Conservation (phyloP, 2,113 vertebrate genomes). For the Rhadina sibilatrix region DNA sequence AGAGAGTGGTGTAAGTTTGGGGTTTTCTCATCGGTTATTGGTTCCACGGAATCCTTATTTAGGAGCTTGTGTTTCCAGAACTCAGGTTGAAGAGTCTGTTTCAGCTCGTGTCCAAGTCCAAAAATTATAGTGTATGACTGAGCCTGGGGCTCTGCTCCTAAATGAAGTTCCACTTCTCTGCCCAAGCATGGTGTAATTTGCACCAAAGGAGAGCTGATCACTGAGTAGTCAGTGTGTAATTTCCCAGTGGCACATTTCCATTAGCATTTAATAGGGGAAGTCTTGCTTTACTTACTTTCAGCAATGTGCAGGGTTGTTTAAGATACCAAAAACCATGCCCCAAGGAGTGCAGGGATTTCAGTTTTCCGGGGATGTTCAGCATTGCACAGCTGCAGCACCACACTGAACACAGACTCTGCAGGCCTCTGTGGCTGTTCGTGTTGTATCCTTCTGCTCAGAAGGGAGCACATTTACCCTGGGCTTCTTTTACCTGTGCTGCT, state of each 20-base stretch:
- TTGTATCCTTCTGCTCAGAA: not conserved
- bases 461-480: not conserved
- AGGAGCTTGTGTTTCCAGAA: not conserved
- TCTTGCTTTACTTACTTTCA: not conserved
- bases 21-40: not conserved
- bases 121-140: not conserved
- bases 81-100: not conserved
- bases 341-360: not conserved
- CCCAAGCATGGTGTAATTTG: not conserved
- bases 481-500: not conserved
- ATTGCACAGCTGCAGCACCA: not conserved
- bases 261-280: not conserved
- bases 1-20: not conserved
- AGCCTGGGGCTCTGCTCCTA: not conserved
- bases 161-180: not conserved
- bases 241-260: not conserved
- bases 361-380: not conserved
- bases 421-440: accelerated
- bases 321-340: not conserved
- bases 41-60: not conserved
- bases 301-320: not conserved
- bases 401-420: accelerated
- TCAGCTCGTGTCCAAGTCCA: not conserved
- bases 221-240: not conserved
- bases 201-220: accelerated